Percentiles rank a stretch among this genome's conserved stretches.
Conservation (phyloP, 2,888 invertebrate species). For the Sphaerophoria taeniata region DNA sequence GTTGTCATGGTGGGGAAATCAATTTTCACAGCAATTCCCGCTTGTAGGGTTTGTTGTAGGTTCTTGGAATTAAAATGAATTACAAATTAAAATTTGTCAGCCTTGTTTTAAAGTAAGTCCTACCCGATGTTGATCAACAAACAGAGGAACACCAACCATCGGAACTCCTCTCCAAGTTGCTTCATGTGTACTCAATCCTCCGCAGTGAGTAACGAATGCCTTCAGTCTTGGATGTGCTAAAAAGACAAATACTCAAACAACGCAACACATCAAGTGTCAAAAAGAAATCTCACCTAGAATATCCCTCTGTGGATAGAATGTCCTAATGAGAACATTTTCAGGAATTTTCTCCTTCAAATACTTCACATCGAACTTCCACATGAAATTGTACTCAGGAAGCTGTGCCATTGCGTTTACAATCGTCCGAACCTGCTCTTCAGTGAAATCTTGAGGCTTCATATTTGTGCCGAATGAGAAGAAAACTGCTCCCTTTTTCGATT, state of each 20-base stretch:
- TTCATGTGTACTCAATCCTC: constrained; percentile 79
- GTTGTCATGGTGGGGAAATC: constrained; percentile 71
- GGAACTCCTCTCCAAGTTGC: constrained; percentile 79
- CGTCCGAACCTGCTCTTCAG: constrained; percentile 66
- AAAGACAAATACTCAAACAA: neutral
- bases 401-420: constrained; percentile 74
- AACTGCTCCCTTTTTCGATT: constrained; percentile 79
- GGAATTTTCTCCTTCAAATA: constrained; percentile 71
- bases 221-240: neutral
- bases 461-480: constrained; percentile 80
- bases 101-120: neutral
- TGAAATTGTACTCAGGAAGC: constrained; percentile 79
- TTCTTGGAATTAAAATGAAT: constrained; percentile 48
- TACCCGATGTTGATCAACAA: constrained; percentile 77
- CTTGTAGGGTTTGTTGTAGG: constrained; percentile 58
- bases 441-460: constrained; percentile 74
- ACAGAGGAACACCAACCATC: constrained; percentile 78
- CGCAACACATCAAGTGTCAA: neutral
- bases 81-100: neutral
- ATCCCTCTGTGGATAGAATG: constrained; percentile 76
- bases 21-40: constrained; percentile 74
- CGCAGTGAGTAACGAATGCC: constrained; percentile 79
- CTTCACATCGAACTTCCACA: constrained; percentile 80
- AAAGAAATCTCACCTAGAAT: constrained; percentile 75
- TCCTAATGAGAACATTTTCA: constrained; percentile 73